Base-by-base conservation (phyloP, 2,113 vertebrate genomes). In the Ariopsis seemanni region DNA sequence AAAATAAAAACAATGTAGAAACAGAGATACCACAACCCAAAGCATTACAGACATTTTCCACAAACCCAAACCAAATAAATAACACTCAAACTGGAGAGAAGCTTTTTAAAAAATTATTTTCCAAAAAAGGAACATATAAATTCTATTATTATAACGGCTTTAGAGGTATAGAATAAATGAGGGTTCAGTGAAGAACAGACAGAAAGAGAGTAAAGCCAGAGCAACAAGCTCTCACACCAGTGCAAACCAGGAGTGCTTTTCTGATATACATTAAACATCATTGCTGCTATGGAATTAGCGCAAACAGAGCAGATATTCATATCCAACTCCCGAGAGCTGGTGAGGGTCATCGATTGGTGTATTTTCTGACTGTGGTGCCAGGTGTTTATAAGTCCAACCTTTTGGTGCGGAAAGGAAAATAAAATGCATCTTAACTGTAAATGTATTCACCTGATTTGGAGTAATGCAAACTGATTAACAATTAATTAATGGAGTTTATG, bases 61-160 rank as follows among this genome's bases (percentile, higher is more conserved):
- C 65, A 82, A 82, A 80, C 18, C 6, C 42, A 50, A 69, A 22
- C 5, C 22, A 25, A 62, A 83, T 74, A 74, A 87, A 87, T 87
- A 53, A 63, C 48, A 83, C n/a, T 82, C 2, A 72, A 57, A 57
- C n/a, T 20, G 79, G 18, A 82, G 52, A 72, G 63, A 50, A 63
- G 30, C 79, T 15, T 42, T 62, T 72, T 71, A 69, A 86, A 86
- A 50, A 58, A 85, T 60, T 27, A n/a, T 25, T 62, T 18, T 48
- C 69, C n/a, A 18, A 55, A 79, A 79, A 55, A 79, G 48, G 5
- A 80, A 81, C 42, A 85, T 27, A 78, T 20, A 62, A 27, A 50
- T 14, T 82, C 34, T 42, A n/a, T 50, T 57, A 85, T 72, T 55
- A 71, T 57, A 57, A 7, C 4, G n/a, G 55, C 17, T 81, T 58